Conservation (phyloP, 2,113 vertebrate genomes). For the Amphilophus citrinellus region DNA sequence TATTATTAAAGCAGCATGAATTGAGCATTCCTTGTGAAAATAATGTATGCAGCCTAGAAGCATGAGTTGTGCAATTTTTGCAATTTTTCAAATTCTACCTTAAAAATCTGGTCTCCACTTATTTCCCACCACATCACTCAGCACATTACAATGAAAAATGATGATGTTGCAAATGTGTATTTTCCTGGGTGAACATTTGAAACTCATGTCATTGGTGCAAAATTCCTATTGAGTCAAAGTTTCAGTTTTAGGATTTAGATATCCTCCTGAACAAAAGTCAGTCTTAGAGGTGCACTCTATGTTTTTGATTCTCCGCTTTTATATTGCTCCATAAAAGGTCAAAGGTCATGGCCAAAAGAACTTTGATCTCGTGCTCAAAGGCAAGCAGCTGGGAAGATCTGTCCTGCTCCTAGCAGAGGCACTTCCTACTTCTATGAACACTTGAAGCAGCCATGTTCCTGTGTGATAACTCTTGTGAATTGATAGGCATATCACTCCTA, state of each 20-base stretch:
- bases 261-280: not conserved
- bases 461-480: conserved; percentile 53
- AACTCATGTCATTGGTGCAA: no score
- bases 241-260: not conserved
- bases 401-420: not conserved
- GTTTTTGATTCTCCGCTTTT: not conserved
- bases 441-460: conserved; percentile 24
- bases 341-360: conserved; percentile 1
- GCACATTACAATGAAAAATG: no score
- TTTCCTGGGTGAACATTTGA: no score
- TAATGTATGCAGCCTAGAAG: not conserved
- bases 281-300: no score
- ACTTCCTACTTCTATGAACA: conserved; percentile 28
- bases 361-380: not conserved
- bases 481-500: conserved; percentile 23
- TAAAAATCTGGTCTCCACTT: no score
- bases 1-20: not conserved
- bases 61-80: not conserved
- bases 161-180: no score
- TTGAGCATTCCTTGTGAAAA: not conserved
- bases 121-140: no score
- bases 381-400: not conserved
- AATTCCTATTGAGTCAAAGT: not conserved
- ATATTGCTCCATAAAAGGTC: not conserved
- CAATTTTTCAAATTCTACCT: no score